A percentile compares a stretch with the other conserved stretches of the same genome.
Evolutionary conservation across 2,888 invertebrate species (phyloP).

Genomic region (Nemotelus pantherinus): DNA sequence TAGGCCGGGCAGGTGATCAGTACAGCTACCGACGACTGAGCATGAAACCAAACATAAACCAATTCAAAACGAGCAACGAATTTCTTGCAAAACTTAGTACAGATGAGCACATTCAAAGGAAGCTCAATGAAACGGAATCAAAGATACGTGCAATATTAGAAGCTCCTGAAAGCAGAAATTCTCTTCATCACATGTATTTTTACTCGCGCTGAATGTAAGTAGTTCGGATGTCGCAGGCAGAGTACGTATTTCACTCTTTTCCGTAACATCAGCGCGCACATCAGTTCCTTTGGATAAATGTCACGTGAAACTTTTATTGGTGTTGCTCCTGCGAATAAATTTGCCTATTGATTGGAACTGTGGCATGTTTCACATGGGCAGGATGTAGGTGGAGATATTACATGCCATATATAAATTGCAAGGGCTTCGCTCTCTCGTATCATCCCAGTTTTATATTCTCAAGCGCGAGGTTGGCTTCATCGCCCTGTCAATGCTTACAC

Average conservation of each 20-base stretch:
- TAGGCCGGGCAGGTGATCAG: too few relatives aligned
- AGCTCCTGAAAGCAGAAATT: slow-evolving; percentile 7
- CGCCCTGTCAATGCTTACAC: slow-evolving; percentile 7
- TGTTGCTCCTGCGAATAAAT: slow-evolving; percentile 36
- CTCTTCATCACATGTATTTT: slow-evolving; percentile 12
- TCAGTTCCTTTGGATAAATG: slow-evolving; percentile 35
- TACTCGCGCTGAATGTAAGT: background rate
- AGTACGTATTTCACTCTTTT: slow-evolving; percentile 18
- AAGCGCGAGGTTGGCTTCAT: background rate
- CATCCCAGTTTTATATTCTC: background rate
- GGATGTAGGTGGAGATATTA: background rate
- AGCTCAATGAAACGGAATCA: background rate
- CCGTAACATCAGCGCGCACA: slow-evolving; percentile 27
- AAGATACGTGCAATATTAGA: background rate
- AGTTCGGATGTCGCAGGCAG: background rate
- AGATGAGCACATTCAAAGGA: background rate
- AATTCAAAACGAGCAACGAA: too few relatives aligned
- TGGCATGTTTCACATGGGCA: background rate
- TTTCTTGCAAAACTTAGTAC: too few relatives aligned
- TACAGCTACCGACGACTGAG: too few relatives aligned
- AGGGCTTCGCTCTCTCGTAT: background rate
- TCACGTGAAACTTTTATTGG: slow-evolving; percentile 43
- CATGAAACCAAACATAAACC: too few relatives aligned
- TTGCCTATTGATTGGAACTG: slow-evolving; percentile 27
- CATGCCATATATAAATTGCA: slow-evolving; percentile 5